Base-by-base conservation (phyloP, 2,113 vertebrate species). In the Pithys albifrons region DNA sequence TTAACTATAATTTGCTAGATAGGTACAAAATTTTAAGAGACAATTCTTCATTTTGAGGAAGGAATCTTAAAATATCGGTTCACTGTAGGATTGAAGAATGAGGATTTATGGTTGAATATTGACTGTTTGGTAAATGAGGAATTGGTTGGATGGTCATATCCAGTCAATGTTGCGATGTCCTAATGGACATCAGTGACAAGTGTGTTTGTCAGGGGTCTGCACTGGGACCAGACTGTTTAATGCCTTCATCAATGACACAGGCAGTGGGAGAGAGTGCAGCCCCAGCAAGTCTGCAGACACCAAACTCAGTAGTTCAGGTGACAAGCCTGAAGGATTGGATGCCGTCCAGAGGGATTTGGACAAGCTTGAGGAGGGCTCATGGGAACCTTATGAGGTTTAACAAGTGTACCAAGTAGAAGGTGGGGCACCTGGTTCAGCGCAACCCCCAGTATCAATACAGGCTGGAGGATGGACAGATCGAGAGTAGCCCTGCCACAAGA, bases 221-320 rank as follows among this genome's bases (percentile, higher is more conserved):
- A 28, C 19, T 28, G 52, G 12, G 8, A 82, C 2, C 15, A 6
- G 22, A 67, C 15, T 39, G 19, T 31, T 33, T 54, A 10, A 24
- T 74, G 15, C 37, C 16, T 17, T 59, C 12, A 24, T 35, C 41
- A 49, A 1, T 41, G 16, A 5, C 33, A 80, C 5, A 28, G 23
- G 27, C 45, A 67, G 19, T 45, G 77, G 37, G 45, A 39, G 5
- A 28, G 15, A 39, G 22, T 8, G 22, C 17, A 23, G 12, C 12
- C 52, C 58, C 37, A 37, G 14, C 4, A 28, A 0, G 10, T 46
- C 28, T 74, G 23, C 37, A 29, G 28, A 17, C 45, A 39, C 12
- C 35, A 27, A 49, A 7, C 8, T 67, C 37, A 25, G 22, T 3
- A 2, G 0, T 16, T 33, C 5, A 45, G 14, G 1, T 58, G 15